phyloP scores from a whole-genome alignment of 1,140 invertebrate species.

The Hormaphis cornu region DNA sequence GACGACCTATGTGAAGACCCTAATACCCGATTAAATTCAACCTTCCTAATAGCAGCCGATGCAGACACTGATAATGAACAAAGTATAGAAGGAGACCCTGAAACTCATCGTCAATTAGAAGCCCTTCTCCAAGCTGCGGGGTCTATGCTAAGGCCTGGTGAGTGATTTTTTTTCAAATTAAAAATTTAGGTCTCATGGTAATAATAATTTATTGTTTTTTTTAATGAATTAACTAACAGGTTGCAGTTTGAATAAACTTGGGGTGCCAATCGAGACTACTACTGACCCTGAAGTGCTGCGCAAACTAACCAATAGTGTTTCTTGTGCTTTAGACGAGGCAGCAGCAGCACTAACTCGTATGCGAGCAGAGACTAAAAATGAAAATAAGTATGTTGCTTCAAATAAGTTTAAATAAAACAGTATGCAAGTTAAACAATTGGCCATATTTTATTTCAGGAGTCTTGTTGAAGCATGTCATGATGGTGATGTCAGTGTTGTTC shows the following conservation, averaged over 20 bases:
- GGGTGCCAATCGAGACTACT: slow-evolving; percentile 60
- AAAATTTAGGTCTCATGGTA: background rate
- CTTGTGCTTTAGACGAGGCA: slow-evolving; percentile 89
- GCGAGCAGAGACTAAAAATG: slow-evolving; percentile 67
- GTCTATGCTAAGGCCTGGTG: slow-evolving; percentile 24
- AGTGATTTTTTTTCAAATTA: background rate
- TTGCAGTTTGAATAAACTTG: slow-evolving; percentile 55
- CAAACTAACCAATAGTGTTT: slow-evolving; percentile 76
- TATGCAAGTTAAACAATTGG: background rate
- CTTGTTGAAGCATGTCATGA: slow-evolving; percentile 83
- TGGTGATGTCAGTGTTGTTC: slow-evolving; percentile 82
- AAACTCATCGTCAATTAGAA: slow-evolving; percentile 24
- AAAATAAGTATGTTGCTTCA: slow-evolving; percentile 31
- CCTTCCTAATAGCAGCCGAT: slow-evolving; percentile 21
- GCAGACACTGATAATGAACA: slow-evolving; percentile 26
- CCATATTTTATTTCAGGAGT: slow-evolving; percentile 43
- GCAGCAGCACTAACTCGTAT: slow-evolving; percentile 88
- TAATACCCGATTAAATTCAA: slow-evolving; percentile 30
- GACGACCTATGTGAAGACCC: slow-evolving; percentile 15
- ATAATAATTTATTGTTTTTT: background rate
- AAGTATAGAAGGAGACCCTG: slow-evolving; percentile 17
- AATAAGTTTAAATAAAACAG: too few species aligned
- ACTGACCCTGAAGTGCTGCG: slow-evolving; percentile 72
- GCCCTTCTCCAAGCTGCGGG: slow-evolving; percentile 22
- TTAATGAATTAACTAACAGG: slow-evolving; percentile 9